Percentiles rank a stretch among this genome's conserved stretches.
These are phyloP conservation scores for Odocoileus hemionus DNA, from an alignment of 2,113 vertebrate genomes.

Conservation along the genomic window DNA sequence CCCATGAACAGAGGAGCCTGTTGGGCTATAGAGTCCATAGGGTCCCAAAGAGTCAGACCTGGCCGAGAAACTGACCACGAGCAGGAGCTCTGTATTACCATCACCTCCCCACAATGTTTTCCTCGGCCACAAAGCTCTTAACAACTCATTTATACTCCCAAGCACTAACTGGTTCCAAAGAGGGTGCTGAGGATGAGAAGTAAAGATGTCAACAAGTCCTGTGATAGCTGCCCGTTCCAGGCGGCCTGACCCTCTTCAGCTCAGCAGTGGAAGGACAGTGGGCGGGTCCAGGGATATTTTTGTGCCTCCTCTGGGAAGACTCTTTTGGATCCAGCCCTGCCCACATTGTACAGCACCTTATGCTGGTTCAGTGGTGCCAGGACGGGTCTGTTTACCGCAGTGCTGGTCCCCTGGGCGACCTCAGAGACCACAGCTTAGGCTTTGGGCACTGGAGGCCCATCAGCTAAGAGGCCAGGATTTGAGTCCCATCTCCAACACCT, in stretches of 20 bases:
- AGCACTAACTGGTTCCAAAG: not conserved
- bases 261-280: not conserved
- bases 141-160: rapidly evolving
- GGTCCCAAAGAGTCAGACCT: not conserved
- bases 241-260: not conserved
- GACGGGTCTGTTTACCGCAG: not conserved
- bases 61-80: rapidly evolving
- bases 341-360: not conserved
- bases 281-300: not conserved
- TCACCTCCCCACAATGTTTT: rapidly evolving
- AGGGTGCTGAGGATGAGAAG: not conserved
- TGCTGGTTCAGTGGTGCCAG: not conserved
- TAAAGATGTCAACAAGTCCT: not conserved
- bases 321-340: not conserved
- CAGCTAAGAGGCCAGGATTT: not conserved
- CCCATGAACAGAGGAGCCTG: not conserved
- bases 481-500: not conserved
- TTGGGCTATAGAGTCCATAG: not conserved
- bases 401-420: rapidly evolving
- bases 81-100: rapidly evolving
- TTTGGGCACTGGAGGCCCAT: not conserved
- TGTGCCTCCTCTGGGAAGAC: not conserved
- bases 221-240: not conserved
- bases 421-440: not conserved
- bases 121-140: not conserved